Conservation (phyloP, 2,113 vertebrate genomes). For the Oncorhynchus mykiss region DNA sequence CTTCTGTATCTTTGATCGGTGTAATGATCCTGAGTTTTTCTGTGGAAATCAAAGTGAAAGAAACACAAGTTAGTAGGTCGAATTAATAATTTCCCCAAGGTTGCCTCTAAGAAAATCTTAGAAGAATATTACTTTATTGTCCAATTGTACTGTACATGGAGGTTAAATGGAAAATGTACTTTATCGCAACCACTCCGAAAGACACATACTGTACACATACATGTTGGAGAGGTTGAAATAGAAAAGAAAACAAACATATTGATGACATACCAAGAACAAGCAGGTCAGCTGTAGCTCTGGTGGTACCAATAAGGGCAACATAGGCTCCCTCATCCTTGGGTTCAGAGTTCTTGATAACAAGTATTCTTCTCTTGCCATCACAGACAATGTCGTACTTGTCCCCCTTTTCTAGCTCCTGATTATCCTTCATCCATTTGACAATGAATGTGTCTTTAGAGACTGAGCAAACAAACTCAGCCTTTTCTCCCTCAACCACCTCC, state of each 20-base stretch:
- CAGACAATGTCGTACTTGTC: conserved; percentile 87
- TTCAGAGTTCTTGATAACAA: conserved; percentile 82
- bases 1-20: conserved; percentile 88
- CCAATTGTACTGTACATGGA: background rate
- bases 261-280: conserved; percentile 85
- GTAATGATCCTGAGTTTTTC: conserved; percentile 93
- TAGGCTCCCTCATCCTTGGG: conserved; percentile 86
- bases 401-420: conserved; percentile 78
- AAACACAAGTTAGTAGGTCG: background rate
- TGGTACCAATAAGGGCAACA: conserved; percentile 79
- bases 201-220: background rate
- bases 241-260: background rate
- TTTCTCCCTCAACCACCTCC: conserved; percentile 93
- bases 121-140: background rate
- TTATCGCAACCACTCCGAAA: background rate
- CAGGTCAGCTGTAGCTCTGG: conserved; percentile 86
- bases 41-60: conserved; percentile 57
- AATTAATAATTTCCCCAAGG: background rate
- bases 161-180: background rate
- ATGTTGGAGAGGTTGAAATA: background rate
- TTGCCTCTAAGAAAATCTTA: background rate
- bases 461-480: conserved; percentile 89
- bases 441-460: conserved; percentile 90
- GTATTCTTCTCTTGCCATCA: conserved; percentile 86
- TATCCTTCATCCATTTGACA: conserved; percentile 86